These are phyloP conservation scores for Eupeodes corollae DNA, from an alignment of 1,140 invertebrate genomes.

Conservation along the genomic window DNA sequence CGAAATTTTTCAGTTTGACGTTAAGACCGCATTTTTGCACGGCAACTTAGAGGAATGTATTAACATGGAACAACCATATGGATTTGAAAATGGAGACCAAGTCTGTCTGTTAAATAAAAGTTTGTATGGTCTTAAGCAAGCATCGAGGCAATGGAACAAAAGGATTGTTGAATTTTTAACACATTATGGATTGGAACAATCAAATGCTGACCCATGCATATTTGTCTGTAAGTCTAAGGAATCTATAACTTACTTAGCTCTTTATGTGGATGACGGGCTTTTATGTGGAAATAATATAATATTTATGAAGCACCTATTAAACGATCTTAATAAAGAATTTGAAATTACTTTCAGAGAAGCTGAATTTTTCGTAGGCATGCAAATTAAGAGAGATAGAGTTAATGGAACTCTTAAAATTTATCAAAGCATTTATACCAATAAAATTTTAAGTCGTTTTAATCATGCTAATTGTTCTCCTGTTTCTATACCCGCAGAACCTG, in stretches of 20 bases:
- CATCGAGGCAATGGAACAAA: constrained; percentile 17
- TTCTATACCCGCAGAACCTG: constrained; percentile 2
- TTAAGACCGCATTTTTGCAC: constrained; percentile 25
- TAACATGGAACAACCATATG: constrained; percentile 34
- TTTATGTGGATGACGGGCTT: constrained; percentile 13
- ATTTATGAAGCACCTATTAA: neutral
- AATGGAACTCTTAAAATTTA: constrained; percentile 2
- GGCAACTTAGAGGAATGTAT: constrained; percentile 29
- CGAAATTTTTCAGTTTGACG: constrained; percentile 30
- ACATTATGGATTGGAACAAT: too few relatives aligned
- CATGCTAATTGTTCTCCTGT: constrained; percentile 3
- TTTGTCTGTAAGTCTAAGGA: neutral
- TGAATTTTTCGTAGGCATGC: constrained; percentile 5
- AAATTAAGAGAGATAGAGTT: constrained; percentile 3
- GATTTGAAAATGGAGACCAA: constrained; percentile 7
- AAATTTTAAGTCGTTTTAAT: constrained; percentile 4
- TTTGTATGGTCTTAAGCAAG: constrained; percentile 23
- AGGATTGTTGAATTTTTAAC: constrained; percentile 13
- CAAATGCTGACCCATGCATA: constrained; percentile 12
- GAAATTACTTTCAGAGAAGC: constrained; percentile 5
- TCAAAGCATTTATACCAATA: constrained; percentile 1
- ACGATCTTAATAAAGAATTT: constrained; percentile 2
- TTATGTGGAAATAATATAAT: constrained; percentile 1
- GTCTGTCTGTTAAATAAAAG: constrained; percentile 16
- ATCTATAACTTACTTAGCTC: neutral